Percentiles rank a stretch among this genome's conserved stretches.
phyloP scores from a whole-genome alignment of 2,797 vertebrate species.

The Pangasius mekongensis region DNA sequence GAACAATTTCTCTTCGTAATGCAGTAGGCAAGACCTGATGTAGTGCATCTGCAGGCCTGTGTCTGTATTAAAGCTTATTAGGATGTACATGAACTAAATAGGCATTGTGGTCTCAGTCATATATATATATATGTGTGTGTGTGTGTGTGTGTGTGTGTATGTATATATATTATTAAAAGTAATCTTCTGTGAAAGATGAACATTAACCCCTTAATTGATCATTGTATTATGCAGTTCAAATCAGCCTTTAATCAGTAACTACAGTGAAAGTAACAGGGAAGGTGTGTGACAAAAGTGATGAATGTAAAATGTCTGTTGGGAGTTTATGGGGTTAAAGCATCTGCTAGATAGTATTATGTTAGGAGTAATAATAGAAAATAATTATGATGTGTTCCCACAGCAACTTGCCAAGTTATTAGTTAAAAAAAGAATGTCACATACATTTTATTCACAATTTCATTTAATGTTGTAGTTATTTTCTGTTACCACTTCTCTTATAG shows the following conservation, averaged over 20 bases:
- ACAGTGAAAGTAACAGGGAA: background rate
- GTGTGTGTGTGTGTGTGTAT: too few species aligned
- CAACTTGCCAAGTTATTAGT: too few species aligned
- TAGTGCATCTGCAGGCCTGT: background rate
- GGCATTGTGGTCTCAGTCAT: background rate
- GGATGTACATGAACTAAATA: background rate
- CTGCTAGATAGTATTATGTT: background rate
- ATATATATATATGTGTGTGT: background rate
- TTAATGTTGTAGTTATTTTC: too few species aligned
- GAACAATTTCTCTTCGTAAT: conserved; percentile 35
- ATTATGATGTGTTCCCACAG: too few species aligned
- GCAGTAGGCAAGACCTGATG: background rate
- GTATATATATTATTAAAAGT: background rate
- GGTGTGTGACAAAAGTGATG: background rate
- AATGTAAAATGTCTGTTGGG: background rate
- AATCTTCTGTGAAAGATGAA: background rate
- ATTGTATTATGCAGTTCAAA: background rate
- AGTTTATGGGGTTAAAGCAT: background rate
- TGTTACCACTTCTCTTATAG: too few species aligned
- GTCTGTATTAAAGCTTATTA: background rate
- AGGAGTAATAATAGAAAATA: background rate
- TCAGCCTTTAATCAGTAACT: background rate
- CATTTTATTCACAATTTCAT: too few species aligned
- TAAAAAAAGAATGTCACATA: too few species aligned
- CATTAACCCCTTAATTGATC: background rate